Evolutionary conservation across 2,797 vertebrate genomes (phyloP).

Genomic region (Sebastes miniatus): DNA sequence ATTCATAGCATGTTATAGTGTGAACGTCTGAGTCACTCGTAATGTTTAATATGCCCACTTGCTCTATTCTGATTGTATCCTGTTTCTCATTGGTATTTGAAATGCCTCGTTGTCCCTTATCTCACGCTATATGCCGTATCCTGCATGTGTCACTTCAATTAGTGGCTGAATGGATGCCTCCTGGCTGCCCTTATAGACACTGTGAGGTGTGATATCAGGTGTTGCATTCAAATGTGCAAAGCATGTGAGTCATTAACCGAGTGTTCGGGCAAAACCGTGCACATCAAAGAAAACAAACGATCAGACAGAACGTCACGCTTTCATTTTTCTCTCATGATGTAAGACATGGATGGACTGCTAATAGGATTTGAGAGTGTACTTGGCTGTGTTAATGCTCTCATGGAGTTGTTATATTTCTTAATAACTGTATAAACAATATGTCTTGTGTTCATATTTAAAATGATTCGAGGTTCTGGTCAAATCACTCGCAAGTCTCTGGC

Average conservation of each 20-base stretch:
- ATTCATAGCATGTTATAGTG: not conserved
- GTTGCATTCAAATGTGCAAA: constrained; percentile 13
- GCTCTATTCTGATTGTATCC: not conserved
- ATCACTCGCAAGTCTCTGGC: constrained; percentile 64
- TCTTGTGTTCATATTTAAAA: constrained; percentile 61
- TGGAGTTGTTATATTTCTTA: constrained; percentile 15
- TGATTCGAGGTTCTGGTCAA: constrained; percentile 62
- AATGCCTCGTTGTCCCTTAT: not conserved
- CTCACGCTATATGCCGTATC: not conserved
- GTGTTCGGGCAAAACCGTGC: not conserved
- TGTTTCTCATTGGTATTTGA: not conserved
- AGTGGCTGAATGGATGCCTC: not conserved
- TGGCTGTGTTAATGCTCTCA: constrained; percentile 17
- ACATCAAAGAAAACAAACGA: constrained; percentile 3
- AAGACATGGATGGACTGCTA: not conserved
- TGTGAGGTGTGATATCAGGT: not conserved
- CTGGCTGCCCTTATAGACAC: not conserved
- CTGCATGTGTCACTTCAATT: not conserved
- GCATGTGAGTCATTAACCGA: not conserved
- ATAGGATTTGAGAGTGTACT: constrained; percentile 19
- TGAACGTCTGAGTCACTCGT: not conserved
- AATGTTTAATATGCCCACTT: not conserved
- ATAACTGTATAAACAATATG: constrained; percentile 29
- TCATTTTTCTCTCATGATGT: constrained; percentile 1
- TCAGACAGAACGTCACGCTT: not conserved